Conservation (phyloP, 2,113 vertebrate species). For the Oncorhynchus gorbuscha region DNA sequence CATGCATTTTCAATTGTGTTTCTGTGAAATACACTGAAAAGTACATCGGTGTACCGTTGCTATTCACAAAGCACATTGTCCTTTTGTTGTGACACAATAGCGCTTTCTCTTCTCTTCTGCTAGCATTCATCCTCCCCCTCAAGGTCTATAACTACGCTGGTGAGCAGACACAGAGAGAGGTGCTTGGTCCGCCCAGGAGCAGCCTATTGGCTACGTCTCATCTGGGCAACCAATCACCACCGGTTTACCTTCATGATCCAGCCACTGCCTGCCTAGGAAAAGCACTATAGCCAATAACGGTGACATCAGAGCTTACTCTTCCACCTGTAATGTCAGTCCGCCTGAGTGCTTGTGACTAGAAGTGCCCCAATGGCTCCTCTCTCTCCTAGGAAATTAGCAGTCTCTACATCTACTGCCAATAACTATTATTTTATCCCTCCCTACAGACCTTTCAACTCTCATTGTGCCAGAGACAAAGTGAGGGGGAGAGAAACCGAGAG, state of each 20-base stretch:
- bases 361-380: background rate
- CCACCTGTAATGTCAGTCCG: conserved; percentile 12
- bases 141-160: background rate
- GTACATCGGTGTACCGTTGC: too few relatives aligned
- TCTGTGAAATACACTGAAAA: too few relatives aligned
- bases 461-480: conserved; percentile 22
- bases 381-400: conserved; percentile 23
- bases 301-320: background rate
- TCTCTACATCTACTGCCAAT: conserved; percentile 21
- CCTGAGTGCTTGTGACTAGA: background rate
- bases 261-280: background rate
- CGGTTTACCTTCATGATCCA: too few relatives aligned
- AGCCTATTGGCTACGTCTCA: background rate
- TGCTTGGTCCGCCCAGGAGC: background rate
- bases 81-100: too few relatives aligned
- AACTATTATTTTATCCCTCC: conserved; percentile 30
- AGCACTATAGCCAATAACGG: background rate
- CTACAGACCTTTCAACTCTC: conserved; percentile 32
- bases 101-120: background rate
- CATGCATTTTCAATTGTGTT: too few relatives aligned
- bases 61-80: too few relatives aligned
- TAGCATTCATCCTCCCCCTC: background rate
- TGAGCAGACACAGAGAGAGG: background rate
- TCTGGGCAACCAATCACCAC: background rate
- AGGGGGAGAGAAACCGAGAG: background rate